Evolutionary conservation across 2,113 vertebrate genomes (phyloP).

Genomic region (Tautogolabrus adspersus): DNA sequence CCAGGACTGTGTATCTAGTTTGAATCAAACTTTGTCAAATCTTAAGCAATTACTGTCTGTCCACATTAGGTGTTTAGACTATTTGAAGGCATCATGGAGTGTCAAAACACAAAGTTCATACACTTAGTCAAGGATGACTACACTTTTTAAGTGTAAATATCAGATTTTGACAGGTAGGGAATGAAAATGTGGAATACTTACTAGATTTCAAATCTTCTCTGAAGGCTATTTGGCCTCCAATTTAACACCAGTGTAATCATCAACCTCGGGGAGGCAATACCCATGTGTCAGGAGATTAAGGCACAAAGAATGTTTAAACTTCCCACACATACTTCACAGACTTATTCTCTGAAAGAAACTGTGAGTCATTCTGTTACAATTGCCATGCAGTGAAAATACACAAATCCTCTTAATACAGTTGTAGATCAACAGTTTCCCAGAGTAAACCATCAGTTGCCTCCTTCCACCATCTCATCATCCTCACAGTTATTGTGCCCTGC

Average conservation of each 20-base stretch:
- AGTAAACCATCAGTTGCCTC: constrained; percentile 53
- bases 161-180: constrained; percentile 34
- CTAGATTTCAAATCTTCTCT: constrained; percentile 12
- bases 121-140: constrained; percentile 54
- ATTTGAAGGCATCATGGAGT: constrained; percentile 10
- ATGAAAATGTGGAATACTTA: constrained; percentile 28
- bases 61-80: constrained; percentile 21
- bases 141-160: constrained; percentile 28
- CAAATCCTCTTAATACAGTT: neutral
- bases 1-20: neutral
- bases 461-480: constrained; percentile 78
- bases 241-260: constrained; percentile 40
- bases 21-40: neutral
- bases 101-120: constrained; percentile 33
- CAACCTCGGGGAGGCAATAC: constrained; percentile 24
- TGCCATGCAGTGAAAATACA: constrained; percentile 21
- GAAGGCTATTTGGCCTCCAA: constrained; percentile 60
- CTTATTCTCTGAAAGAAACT: constrained; percentile 12
- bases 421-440: neutral
- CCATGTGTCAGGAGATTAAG: constrained; percentile 6
- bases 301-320: neutral
- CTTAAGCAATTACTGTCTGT: neutral
- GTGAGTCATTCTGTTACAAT: neutral
- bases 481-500: constrained; percentile 77
- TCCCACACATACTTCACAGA: constrained; percentile 7